Evolutionary conservation across 2,113 vertebrate species (phyloP).

Genomic region (Neolamprologus caudopunctatus): DNA sequence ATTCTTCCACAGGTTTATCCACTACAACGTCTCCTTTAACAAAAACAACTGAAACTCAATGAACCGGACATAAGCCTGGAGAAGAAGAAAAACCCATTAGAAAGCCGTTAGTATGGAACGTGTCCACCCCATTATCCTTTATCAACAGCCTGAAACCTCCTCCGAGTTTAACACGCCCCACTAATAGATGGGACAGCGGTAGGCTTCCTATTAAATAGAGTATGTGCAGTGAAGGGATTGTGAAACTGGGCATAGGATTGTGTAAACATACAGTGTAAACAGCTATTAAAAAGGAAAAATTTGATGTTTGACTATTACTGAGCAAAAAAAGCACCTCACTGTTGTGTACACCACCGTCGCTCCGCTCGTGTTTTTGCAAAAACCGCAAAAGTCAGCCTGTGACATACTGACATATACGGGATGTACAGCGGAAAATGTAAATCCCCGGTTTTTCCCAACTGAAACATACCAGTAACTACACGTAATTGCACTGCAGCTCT

Average conservation of each 20-base stretch:
- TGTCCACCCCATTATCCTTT: neutral
- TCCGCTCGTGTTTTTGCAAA: neutral
- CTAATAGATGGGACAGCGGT: neutral
- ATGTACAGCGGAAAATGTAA: neutral
- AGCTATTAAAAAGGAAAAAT: neutral
- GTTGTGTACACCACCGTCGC: neutral
- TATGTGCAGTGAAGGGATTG: neutral
- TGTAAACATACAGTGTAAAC: conserved; percentile 61
- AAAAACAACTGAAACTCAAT: neutral
- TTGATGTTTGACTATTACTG: neutral
- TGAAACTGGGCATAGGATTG: conserved; percentile 5
- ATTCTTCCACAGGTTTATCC: conserved; percentile 43
- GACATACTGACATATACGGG: neutral
- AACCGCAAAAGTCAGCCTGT: neutral
- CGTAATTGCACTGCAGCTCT: neutral
- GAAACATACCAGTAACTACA: neutral
- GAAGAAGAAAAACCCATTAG: neutral
- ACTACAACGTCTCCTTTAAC: neutral
- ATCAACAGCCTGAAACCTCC: neutral
- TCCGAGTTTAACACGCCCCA: neutral
- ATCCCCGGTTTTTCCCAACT: neutral
- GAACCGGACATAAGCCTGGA: neutral
- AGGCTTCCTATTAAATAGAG: neutral
- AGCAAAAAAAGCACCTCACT: neutral
- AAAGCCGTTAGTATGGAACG: neutral